Base-by-base conservation (phyloP, 2,113 vertebrate genomes). In the Engystomops pustulosus region DNA sequence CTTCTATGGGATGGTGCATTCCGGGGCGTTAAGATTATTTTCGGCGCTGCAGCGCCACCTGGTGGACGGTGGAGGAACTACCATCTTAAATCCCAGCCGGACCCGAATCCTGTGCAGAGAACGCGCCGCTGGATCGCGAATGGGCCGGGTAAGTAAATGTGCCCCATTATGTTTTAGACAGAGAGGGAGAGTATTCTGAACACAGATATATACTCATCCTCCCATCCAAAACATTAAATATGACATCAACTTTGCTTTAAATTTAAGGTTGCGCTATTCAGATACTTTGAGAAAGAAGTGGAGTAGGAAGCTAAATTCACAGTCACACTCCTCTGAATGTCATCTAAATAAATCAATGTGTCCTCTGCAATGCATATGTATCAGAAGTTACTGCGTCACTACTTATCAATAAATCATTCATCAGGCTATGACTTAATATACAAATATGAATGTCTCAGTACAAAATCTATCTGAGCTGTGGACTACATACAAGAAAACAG, bases 311-410 rank as follows among this genome's bases (percentile, higher is more conserved):
- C 32, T 47, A 45, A 47, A 72, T 47, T 77, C 27, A 34, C 74
- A 53, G 32, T 15, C 49, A 77, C 74, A 58, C 27, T 18, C 51
- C 4, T 11, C 74, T n/a, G 32, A 77, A 77, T 25, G n/a, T 58
- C 20, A 55, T 58, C 74, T 77, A 77, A 51, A 77, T 58, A 55
- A 58, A 77, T 77, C 74, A 77, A 58, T 58, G 49, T 77, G 74
- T 58, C 58, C 74, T 77, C 49, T 55, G 18, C 20, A 77, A n/a
- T 77, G 74, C 49, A 77, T 77, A 55, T 58, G 53, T 77, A 58
- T 77, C 20, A 58, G 51, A 77, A 23, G 49, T 77, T 77, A 38
- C 74, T 77, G 74, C 74, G 58, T 36, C 74, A 77, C 49, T 38
- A 77, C 34, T 77, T 77, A 77, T 77, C 74, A 77, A 77, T 77